Base-by-base conservation (phyloP, 2,797 vertebrate genomes). In the Eospalax fontanierii region DNA sequence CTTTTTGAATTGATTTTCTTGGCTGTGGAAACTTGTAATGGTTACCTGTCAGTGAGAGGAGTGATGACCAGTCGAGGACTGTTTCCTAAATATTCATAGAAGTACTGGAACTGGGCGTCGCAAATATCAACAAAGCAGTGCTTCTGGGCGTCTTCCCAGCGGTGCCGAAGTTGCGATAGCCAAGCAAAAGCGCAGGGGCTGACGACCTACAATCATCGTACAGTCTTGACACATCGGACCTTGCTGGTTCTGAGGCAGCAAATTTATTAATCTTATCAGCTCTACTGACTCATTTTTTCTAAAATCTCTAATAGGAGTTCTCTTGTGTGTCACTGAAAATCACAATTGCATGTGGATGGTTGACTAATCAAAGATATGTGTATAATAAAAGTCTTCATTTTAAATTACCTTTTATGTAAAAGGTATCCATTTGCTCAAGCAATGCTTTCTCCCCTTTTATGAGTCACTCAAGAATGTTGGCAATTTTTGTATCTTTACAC, bases 31-130 rank as follows among this genome's bases (percentile, higher is more conserved):
- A 71, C 18, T n/a, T 46, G 4, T 15, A 90, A 57, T 14, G 66
- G 66, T 97, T 99, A 99, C 98, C 99, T 98, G 98, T 99, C 99
- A 81, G 99, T 99, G 26, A 99, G 99, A 82, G 98, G 98, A 74
- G 98, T 99, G 98, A 99, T 99, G 98, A 99, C 98, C 18, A 99
- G 98, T 50, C 98, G 95, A 46, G 99, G 98, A 8, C 98, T 98
- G 97, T 99, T 99, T 94, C 99, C 98, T 89, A 99, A 98, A 96
- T 99, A 99, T 96, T 99, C 99, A 3, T 99, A 99, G 43, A 98
- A 99, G 96, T 99, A 99, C 85, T 97, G 98, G 98, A 99, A 99
- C 65, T 98, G 98, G 95, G 99, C 99, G 87, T 99, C 98, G 3
- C 99, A 99, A 91, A 99, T 99, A 95, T 98, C 98, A 73, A 98